A percentile compares a stretch with the other conserved stretches of the same genome.
phyloP scores from a whole-genome alignment of 2,113 vertebrate species.

The Aspiorhynchus laticeps region DNA sequence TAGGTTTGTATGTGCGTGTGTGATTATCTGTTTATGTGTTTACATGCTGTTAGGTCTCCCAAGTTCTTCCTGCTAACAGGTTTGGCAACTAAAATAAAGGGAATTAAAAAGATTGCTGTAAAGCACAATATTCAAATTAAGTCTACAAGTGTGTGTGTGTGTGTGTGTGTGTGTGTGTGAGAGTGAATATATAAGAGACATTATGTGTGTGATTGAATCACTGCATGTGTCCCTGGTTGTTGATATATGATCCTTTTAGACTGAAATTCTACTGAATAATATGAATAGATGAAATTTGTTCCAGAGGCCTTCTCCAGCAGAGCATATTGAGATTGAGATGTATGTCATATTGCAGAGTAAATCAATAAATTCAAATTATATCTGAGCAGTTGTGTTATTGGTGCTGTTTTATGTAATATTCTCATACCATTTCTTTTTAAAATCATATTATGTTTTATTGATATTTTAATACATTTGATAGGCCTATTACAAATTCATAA shows the following conservation, averaged over 20 bases:
- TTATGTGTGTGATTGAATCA: slow-evolving; percentile 53
- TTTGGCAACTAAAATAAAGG: slow-evolving; percentile 50
- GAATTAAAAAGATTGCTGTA: slow-evolving; percentile 54
- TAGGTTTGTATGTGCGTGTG: slow-evolving; percentile 32
- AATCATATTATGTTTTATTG: neutral
- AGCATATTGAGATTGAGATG: slow-evolving; percentile 46
- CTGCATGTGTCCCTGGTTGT: slow-evolving; percentile 69
- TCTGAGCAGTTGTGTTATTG: slow-evolving; percentile 14
- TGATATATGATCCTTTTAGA: slow-evolving; percentile 52
- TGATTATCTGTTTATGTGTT: slow-evolving; percentile 50
- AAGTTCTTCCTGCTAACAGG: slow-evolving; percentile 46
- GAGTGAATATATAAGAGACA: slow-evolving; percentile 24
- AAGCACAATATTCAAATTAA: slow-evolving; percentile 69
- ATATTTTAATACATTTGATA: too few species aligned
- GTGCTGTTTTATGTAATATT: neutral
- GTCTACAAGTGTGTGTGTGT: slow-evolving; percentile 18
- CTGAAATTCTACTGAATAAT: slow-evolving; percentile 25
- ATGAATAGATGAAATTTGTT: slow-evolving; percentile 33
- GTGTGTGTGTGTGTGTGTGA: slow-evolving; percentile 28
- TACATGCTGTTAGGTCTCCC: slow-evolving; percentile 37
- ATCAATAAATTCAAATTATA: slow-evolving; percentile 68
- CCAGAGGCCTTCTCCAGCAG: slow-evolving; percentile 54
- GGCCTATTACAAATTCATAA: too few species aligned
- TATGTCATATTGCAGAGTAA: slow-evolving; percentile 59
- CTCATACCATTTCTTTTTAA: neutral